Evolutionary conservation across 2,113 vertebrate species (phyloP), one percentile per base, ranked within the genome.

Genomic region (Scatophagus argus): DNA sequence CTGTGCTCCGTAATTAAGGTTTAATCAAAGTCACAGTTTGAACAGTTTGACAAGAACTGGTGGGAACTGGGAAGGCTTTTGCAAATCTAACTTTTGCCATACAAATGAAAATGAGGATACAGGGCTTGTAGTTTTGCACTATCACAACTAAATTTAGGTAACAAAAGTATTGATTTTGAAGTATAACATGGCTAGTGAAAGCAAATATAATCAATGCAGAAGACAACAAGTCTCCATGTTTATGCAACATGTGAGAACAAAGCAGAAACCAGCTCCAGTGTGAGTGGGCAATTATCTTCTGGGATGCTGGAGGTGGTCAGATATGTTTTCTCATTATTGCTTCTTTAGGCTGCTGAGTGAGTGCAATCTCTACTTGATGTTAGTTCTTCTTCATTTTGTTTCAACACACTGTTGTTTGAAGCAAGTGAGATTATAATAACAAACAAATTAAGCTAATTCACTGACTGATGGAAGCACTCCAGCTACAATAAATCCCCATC

Each of bases 151-250:
- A 63, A 70, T 1, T 5, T n/a, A n/a, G n/a, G 61, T 73, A 74
- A 51, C 59, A 38, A 46, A 74, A 80, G 7, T 46, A 87, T 21
- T 39, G 0, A 21, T 85, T 88, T 83, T 87, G 72, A 65, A 64
- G 76, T 52, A 73, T 39, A 47, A 82, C 69, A 84, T 72, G 54
- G 68, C 44, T 47, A 59, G 23, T n/a, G 31, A 75, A 58, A 29
- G 27, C 75, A 85, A 84, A 84, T 52, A 52, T 44, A 55, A 51
- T 58, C 14, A 60, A 71, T 51, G 74, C 82, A 89, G 29, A 81
- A 73, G 56, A 62, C 31, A 78, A 39, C 77, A 59, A 32, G 34
- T 55, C 27, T 19, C 21, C 34, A 71, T 49, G 38, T 60, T 14
- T 29, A 49, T 39, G 32, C 29, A 68, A 36, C 49, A 36, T 62